These are phyloP conservation scores for Papilio gigon DNA, from an alignment of 2,888 invertebrate genomes.

Conservation along the genomic window DNA sequence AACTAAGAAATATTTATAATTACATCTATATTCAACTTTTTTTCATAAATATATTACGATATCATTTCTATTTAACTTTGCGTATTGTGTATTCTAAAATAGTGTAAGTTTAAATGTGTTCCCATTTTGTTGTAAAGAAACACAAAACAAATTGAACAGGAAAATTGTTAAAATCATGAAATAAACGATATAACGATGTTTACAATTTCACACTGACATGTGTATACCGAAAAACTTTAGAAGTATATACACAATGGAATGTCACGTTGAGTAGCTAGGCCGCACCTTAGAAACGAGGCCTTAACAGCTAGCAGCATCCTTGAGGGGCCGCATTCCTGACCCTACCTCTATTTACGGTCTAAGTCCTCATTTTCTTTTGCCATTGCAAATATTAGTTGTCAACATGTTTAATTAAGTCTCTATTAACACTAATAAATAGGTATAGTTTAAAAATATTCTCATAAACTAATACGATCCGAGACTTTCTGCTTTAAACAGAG, in stretches of 20 bases:
- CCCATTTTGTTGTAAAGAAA: too few relatives aligned
- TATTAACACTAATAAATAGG: background rate
- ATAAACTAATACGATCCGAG: background rate
- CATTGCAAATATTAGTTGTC: slow-evolving; percentile 42
- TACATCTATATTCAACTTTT: too few relatives aligned
- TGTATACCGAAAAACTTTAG: slow-evolving; percentile 49
- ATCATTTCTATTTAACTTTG: background rate
- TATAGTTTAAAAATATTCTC: background rate
- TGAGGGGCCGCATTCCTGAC: slow-evolving; percentile 79
- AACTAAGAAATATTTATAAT: too few relatives aligned
- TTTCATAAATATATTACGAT: too few relatives aligned
- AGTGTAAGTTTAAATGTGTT: too few relatives aligned
- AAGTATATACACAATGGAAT: slow-evolving; percentile 65
- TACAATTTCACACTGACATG: slow-evolving; percentile 43
- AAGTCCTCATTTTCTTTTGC: slow-evolving; percentile 65
- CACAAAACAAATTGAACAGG: background rate
- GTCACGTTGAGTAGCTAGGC: slow-evolving; percentile 60
- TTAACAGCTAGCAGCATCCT: slow-evolving; percentile 76
- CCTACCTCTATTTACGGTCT: slow-evolving; percentile 72
- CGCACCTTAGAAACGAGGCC: slow-evolving; percentile 71
- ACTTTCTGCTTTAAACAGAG: background rate
- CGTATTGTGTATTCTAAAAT: too few relatives aligned
- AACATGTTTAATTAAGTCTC: background rate
- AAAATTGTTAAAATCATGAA: background rate
- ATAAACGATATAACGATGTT: background rate